phyloP scores from a whole-genome alignment of 2,113 vertebrate species.

The Catharus bicknelli region DNA sequence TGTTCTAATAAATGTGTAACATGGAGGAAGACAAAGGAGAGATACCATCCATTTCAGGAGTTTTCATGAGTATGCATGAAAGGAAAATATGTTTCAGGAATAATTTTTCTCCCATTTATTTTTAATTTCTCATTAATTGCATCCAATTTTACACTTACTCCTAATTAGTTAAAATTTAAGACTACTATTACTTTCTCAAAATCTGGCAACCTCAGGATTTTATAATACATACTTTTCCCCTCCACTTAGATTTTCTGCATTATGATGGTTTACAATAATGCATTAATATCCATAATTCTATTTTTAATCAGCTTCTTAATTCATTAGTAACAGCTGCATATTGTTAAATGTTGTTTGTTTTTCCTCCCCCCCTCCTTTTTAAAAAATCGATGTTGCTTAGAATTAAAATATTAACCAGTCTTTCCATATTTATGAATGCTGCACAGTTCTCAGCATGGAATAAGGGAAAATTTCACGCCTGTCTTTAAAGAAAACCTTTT shows the following conservation, averaged over 20 bases:
- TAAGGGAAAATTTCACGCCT: background rate
- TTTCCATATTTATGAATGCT: slow-evolving; percentile 24
- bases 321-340: slow-evolving; percentile 47
- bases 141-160: slow-evolving; percentile 2
- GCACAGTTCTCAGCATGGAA: background rate
- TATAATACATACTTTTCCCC: background rate
- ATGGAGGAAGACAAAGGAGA: background rate
- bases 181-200: slow-evolving; percentile 25
- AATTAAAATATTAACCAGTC: slow-evolving; percentile 36
- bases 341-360: slow-evolving; percentile 33
- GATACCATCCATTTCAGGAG: background rate
- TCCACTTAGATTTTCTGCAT: background rate
- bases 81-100: background rate
- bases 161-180: slow-evolving; percentile 41
- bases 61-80: background rate
- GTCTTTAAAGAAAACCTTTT: background rate
- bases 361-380: background rate
- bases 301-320: slow-evolving; percentile 44
- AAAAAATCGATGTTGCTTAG: background rate
- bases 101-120: background rate
- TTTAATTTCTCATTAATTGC: background rate
- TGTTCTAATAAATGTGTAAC: background rate
- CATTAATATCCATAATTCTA: slow-evolving; percentile 42
- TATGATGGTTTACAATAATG: slow-evolving; percentile 38
- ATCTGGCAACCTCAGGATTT: background rate